Base-by-base conservation (phyloP, 2,797 vertebrate species). In the Stomatorhinus walkeri region DNA sequence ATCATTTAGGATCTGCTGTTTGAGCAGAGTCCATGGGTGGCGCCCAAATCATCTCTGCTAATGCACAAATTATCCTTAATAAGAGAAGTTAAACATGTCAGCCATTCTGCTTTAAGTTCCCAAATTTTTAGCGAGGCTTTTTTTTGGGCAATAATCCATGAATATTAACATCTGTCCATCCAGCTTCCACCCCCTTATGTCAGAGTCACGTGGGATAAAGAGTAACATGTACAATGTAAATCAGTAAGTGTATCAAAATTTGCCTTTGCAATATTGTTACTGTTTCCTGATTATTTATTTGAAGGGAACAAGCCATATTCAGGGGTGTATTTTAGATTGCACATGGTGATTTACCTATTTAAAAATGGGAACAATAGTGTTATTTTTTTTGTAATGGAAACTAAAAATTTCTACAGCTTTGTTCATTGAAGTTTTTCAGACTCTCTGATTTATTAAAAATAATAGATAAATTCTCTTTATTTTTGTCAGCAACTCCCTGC, bases 1-100 rank as follows among this genome's bases (percentile, higher is more conserved):
- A 91, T 92, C 92, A 94, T 96, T 95, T 92, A 90, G 93, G 93
- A 93, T 95, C 95, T 95, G 94, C 95, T 96, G 95, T 95, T 94
- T 91, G 87, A 91, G 91, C 92, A 90, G 93, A 94, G 94, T 95
- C 95, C 94, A 95, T 94, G 91, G 94, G 93, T 94, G 91, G 92
- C 93, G 93, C 94, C 94, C 94, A 93, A 93, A 94, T 94, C 36
- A 61, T 85, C 54, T 83, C 56, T 22, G 64, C 54, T 49, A 84
- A 68, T 68, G 46, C 81, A 88, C 92, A 93, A 91, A 92, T 91
- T 91, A 90, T 87, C 89, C 90, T 94, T 94, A 94, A 94, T 92
- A 91, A 90, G 51, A 54, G 83, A 88, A 93, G 85, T 94, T 94
- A 95, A 95, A 94, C 90, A 89, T 88, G 91, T 93, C 92, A 91